Evolutionary conservation across 2,888 invertebrate species (phyloP).

Genomic region (Lasius fuliginosus): DNA sequence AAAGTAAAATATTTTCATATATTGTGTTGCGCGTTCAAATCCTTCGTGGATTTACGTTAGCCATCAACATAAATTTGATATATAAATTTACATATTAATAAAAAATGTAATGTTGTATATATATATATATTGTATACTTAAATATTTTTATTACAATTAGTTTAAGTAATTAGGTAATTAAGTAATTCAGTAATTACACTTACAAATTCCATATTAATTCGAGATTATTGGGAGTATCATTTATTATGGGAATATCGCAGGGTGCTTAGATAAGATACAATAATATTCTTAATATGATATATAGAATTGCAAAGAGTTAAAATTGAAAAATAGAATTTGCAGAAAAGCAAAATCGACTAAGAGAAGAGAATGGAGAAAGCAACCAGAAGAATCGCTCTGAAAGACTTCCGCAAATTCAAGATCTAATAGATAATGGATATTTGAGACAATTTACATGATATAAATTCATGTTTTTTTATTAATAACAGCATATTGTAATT

Average conservation of each 20-base stretch:
- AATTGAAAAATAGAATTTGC: conserved; percentile 1
- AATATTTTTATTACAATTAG: neutral
- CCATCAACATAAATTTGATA: neutral
- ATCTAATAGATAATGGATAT: conserved; percentile 23
- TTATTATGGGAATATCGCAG: neutral
- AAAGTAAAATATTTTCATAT: neutral
- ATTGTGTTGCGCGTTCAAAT: neutral
- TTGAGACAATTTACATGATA: conserved; percentile 6
- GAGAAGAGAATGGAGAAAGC: neutral
- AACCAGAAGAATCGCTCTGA: neutral
- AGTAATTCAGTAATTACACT: neutral
- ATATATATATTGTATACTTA: neutral
- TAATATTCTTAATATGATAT: neutral
- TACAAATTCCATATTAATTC: neutral
- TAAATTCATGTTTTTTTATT: conserved; percentile 1
- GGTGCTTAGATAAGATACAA: neutral
- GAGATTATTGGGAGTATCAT: conserved; percentile 7
- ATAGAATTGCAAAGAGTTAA: conserved; percentile 40
- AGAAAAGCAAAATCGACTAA: neutral
- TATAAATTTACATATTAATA: conserved; percentile 21
- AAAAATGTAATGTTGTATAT: neutral
- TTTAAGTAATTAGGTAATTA: neutral
- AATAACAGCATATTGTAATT: neutral
- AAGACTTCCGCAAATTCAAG: neutral
- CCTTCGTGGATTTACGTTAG: neutral